A percentile compares a stretch with the other conserved stretches of the same genome.
phyloP scores from a whole-genome alignment of 1,140 invertebrate genomes.

The Carcinoscorpius rotundicauda region DNA sequence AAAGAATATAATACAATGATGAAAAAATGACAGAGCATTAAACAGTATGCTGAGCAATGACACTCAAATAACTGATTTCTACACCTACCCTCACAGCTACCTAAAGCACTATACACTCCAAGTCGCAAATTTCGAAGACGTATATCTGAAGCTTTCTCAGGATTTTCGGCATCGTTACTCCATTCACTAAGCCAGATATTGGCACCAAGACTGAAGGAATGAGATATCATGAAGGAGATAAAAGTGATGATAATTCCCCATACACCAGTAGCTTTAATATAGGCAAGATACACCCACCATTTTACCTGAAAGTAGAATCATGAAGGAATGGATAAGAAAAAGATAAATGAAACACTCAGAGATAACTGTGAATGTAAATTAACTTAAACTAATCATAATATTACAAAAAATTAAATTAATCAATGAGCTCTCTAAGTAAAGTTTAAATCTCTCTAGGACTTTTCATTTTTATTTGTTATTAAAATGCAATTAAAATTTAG shows the following conservation, averaged over 20 bases:
- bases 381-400: not conserved
- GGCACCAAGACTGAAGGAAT: constrained; percentile 27
- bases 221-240: constrained; percentile 24
- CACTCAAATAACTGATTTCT: too few relatives aligned
- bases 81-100: constrained; percentile 56
- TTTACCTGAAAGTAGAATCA: constrained; percentile 23
- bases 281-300: constrained; percentile 29
- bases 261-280: constrained; percentile 30
- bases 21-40: too few relatives aligned
- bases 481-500: too few relatives aligned
- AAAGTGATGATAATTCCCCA: constrained; percentile 23
- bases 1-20: not conserved
- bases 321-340: too few relatives aligned
- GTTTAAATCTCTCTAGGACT: too few relatives aligned
- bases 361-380: constrained; percentile 8
- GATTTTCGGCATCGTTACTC: constrained; percentile 30
- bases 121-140: constrained; percentile 60
- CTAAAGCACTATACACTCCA: constrained; percentile 74
- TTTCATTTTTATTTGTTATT: too few relatives aligned
- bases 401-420: too few relatives aligned
- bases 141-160: constrained; percentile 31
- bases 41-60: too few relatives aligned
- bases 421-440: too few relatives aligned
- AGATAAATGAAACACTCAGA: constrained; percentile 1
- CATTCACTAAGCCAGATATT: constrained; percentile 34